Base-by-base conservation (phyloP, 2,797 vertebrate genomes). In the Remorina albescens region DNA sequence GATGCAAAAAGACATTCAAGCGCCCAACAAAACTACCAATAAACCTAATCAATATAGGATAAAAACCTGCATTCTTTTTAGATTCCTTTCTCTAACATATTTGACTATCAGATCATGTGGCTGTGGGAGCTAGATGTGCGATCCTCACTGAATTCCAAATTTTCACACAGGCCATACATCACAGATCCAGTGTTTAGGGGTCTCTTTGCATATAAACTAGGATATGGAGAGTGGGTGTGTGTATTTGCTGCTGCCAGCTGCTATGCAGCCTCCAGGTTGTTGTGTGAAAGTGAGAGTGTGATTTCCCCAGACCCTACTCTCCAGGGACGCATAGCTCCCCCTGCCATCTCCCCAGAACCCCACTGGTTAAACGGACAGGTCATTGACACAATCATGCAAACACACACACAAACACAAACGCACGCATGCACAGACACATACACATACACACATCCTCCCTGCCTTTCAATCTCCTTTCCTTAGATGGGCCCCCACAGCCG, bases 291-390 rank as follows among this genome's bases (percentile, higher is more conserved):
- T 87, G 86, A 90, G 86, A 90, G 88, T 87, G 89, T 93, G 91
- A 92, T 93, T 93, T 93, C 92, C 92, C 91, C 88, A 92, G 89
- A 91, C 90, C 90, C 89, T 68, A 74, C 72, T 92, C 91, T 86
- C 92, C 18, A 9, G 89, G 88, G 92, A 92, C 57, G 37, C 81
- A 76, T 39, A 23, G 73, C 81, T 84, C 83, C 82, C 86, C 65
- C 87, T 88, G 89, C 90, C 91, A 90, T 90, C 87, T 91, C 88
- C 82, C 80, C 64, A 81, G 86, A 90, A 89, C 84, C 85, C 79
- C 78, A 83, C 79, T 54, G 70, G 91, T 91, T 93, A 93, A 93
- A 92, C 82, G 89, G 90, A 92, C 91, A 92, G 91, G 91, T 93
- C 89, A 92, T 76, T 89, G 88, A 86, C 71, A 55, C 47, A 73